phyloP scores from a whole-genome alignment of 2,888 invertebrate species.

The Selenia dentaria region DNA sequence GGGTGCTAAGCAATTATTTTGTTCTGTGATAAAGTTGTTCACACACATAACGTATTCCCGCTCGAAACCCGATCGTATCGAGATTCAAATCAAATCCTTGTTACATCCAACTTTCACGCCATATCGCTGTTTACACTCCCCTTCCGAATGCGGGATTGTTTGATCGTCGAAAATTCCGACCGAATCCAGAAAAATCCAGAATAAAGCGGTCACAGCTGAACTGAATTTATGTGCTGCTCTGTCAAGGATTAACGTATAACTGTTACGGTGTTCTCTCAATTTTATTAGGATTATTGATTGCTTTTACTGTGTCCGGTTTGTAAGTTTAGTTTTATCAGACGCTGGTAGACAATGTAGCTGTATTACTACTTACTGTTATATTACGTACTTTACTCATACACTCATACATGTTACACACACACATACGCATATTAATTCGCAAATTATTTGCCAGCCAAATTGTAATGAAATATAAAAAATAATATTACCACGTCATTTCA shows the following conservation, averaged over 20 bases:
- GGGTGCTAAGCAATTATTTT: too few relatives aligned
- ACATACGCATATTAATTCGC: too few relatives aligned
- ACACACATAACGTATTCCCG: constrained; percentile 13
- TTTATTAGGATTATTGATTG: not conserved
- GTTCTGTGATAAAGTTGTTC: too few relatives aligned
- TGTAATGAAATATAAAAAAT: too few relatives aligned
- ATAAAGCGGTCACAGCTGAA: constrained; percentile 29
- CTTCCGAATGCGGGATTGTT: constrained; percentile 28
- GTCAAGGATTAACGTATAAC: constrained; percentile 33
- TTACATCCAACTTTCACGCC: constrained; percentile 29
- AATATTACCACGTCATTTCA: too few relatives aligned
- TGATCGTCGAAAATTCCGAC: constrained; percentile 17
- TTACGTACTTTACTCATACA: too few relatives aligned
- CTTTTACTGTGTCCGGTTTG: not conserved
- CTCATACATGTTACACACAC: too few relatives aligned
- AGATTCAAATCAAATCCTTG: constrained; percentile 27
- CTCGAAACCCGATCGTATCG: constrained; percentile 24
- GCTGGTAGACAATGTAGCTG: too few relatives aligned
- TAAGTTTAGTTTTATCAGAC: too few relatives aligned
- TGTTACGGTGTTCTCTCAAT: too few relatives aligned
- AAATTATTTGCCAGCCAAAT: too few relatives aligned
- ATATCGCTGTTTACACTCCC: constrained; percentile 32
- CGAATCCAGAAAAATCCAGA: constrained; percentile 19
- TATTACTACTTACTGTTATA: too few relatives aligned
- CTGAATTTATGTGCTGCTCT: constrained; percentile 34